These are phyloP conservation scores for Onychomys torridus DNA, from an alignment of 2,797 vertebrate genomes.

Conservation along the genomic window DNA sequence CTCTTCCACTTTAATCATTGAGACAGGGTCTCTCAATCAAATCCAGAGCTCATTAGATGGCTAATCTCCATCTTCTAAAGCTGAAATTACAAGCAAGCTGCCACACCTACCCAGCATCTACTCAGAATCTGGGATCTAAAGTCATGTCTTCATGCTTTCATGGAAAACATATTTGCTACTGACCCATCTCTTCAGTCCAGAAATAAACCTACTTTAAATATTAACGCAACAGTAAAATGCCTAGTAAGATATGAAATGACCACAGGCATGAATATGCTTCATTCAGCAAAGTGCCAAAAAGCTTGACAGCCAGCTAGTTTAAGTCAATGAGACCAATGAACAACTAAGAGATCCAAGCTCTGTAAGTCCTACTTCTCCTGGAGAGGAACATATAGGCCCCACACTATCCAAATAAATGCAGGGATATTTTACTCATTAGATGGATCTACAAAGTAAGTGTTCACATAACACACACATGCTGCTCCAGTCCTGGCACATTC, in stretches of 20 bases:
- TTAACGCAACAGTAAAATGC: not conserved
- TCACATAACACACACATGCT: slow-evolving; percentile 38
- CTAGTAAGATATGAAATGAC: not conserved
- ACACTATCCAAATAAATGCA: slow-evolving; percentile 27
- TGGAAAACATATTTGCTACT: not conserved
- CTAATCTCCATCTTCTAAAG: not conserved
- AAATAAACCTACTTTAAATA: not conserved
- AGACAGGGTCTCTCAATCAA: not conserved
- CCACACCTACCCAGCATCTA: not conserved
- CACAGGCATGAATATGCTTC: not conserved
- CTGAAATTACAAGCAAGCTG: not conserved
- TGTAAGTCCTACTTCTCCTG: not conserved
- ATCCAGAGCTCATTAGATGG: not conserved
- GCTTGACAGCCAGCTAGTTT: not conserved
- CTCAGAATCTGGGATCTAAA: not conserved
- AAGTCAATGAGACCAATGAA: not conserved
- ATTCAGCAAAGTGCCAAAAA: not conserved
- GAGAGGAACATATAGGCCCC: not conserved
- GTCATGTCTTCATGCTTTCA: not conserved
- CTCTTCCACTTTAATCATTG: not conserved
- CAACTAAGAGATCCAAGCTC: not conserved
- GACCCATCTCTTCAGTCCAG: not conserved
- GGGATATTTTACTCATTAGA: not conserved
- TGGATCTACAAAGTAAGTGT: slow-evolving; percentile 54
- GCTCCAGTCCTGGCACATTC: not conserved